phyloP scores from a whole-genome alignment of 2,888 invertebrate genomes.

The Cosmorhoe ocellata region DNA sequence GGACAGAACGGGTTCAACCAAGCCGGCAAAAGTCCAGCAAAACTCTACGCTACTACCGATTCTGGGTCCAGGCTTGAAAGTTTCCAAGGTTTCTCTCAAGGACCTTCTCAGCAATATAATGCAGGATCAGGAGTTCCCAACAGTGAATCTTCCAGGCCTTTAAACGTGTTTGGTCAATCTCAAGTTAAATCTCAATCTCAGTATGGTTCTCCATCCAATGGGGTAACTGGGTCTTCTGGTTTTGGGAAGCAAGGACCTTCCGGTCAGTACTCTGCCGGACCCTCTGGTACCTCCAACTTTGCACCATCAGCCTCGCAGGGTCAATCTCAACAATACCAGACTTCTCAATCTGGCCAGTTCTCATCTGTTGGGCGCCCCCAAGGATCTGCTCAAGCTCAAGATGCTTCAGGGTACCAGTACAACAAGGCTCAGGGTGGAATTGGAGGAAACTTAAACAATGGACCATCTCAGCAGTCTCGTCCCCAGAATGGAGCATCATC shows the following conservation, averaged over 20 bases:
- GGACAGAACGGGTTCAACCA: slow-evolving; percentile 23
- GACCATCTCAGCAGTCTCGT: slow-evolving; percentile 22
- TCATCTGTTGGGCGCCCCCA: slow-evolving; percentile 26
- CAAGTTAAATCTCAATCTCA: slow-evolving; percentile 32
- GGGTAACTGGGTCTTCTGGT: slow-evolving; percentile 1
- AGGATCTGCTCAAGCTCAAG: slow-evolving; percentile 33
- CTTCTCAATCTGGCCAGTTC: slow-evolving; percentile 30
- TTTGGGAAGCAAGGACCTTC: slow-evolving; percentile 11
- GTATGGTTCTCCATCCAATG: slow-evolving; percentile 20
- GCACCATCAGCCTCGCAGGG: slow-evolving; percentile 19
- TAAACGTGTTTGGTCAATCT: slow-evolving; percentile 18
- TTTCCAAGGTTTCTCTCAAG: slow-evolving; percentile 8
- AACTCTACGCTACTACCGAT: slow-evolving; percentile 31
- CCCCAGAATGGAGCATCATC: slow-evolving; percentile 25
- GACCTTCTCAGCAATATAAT: slow-evolving; percentile 17
- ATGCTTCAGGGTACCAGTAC: slow-evolving; percentile 46
- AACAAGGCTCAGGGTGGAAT: slow-evolving; percentile 39
- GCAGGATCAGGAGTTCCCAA: neutral
- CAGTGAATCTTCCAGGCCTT: slow-evolving; percentile 9
- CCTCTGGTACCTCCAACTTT: slow-evolving; percentile 19
- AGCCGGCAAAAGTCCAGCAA: slow-evolving; percentile 18
- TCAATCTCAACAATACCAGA: slow-evolving; percentile 36
- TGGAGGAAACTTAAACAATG: slow-evolving; percentile 12
- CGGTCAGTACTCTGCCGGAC: neutral
- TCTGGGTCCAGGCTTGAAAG: slow-evolving; percentile 13